phyloP scores from a whole-genome alignment of 2,888 invertebrate genomes.

The Acanthosepion lycidas region DNA sequence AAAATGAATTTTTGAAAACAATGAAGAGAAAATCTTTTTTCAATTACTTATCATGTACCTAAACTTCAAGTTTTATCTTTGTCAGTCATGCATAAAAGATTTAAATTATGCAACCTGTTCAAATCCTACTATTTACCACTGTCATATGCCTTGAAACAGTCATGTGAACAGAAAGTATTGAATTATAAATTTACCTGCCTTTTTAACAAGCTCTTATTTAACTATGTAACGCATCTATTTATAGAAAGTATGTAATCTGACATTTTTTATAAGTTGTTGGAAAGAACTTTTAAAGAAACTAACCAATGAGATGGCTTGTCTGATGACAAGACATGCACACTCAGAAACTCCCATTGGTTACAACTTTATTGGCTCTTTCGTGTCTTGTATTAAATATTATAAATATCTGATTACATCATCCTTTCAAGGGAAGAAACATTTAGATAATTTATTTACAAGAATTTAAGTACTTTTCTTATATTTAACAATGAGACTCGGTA shows the following conservation, averaged over 20 bases:
- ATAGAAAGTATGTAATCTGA: neutral
- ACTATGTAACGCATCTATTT: neutral
- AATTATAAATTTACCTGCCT: neutral
- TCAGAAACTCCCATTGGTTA: neutral
- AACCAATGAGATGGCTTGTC: neutral
- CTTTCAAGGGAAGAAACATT: neutral
- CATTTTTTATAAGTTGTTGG: neutral
- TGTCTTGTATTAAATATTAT: neutral
- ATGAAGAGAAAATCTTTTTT: no score
- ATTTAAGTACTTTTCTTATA: no score
- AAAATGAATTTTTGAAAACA: no score
- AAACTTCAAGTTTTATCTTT: no score
- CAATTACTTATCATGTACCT: no score
- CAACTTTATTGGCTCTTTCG: neutral
- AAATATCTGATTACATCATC: constrained; percentile 18
- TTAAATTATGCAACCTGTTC: no score
- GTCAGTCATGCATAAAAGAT: no score
- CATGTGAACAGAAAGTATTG: neutral
- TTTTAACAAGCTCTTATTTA: neutral
- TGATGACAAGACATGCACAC: neutral
- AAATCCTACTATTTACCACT: no score
- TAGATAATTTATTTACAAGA: neutral
- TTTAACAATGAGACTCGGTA: no score
- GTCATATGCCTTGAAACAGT: no score
- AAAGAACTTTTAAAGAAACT: neutral